Evolutionary conservation across 2,888 invertebrate genomes (phyloP).

Genomic region (Melolontha melolontha): DNA sequence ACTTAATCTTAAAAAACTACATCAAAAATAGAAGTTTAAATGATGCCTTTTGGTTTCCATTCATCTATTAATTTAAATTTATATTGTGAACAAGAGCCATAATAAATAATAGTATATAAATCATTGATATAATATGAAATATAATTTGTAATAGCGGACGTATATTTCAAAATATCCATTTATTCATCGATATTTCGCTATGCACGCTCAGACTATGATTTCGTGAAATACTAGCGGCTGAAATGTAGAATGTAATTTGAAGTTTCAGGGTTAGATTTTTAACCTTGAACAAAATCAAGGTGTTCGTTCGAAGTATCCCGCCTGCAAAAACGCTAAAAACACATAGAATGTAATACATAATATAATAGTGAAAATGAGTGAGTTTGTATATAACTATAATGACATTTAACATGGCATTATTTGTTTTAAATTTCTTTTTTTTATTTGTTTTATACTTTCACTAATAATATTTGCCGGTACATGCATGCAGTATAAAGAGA

Average conservation of each 20-base stretch:
- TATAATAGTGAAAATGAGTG: slow-evolving; percentile 18
- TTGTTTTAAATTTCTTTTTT: slow-evolving; percentile 34
- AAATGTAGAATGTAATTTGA: slow-evolving; percentile 45
- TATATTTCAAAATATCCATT: slow-evolving; percentile 8
- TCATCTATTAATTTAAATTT: no score
- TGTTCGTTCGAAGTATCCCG: slow-evolving; percentile 31
- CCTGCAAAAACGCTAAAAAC: slow-evolving; percentile 29
- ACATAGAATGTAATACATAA: slow-evolving; percentile 14
- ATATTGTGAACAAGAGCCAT: no score
- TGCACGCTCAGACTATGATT: slow-evolving; percentile 29
- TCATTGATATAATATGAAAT: not conserved
- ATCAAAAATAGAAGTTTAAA: no score
- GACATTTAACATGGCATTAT: slow-evolving; percentile 33
- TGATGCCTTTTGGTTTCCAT: no score
- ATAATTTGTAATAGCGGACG: not conserved
- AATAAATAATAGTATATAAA: no score
- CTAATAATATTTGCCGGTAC: slow-evolving; percentile 10
- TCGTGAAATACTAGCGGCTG: slow-evolving; percentile 44
- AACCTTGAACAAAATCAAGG: slow-evolving; percentile 43
- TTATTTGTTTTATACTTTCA: slow-evolving; percentile 28
- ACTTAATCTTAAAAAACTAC: no score
- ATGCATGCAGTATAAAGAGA: not conserved
- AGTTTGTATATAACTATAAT: slow-evolving; percentile 16
- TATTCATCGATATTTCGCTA: slow-evolving; percentile 23
- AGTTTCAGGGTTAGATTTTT: slow-evolving; percentile 43